These are phyloP conservation scores for Heteropelma amictum DNA, from an alignment of 2,888 invertebrate species.

Conservation along the genomic window DNA sequence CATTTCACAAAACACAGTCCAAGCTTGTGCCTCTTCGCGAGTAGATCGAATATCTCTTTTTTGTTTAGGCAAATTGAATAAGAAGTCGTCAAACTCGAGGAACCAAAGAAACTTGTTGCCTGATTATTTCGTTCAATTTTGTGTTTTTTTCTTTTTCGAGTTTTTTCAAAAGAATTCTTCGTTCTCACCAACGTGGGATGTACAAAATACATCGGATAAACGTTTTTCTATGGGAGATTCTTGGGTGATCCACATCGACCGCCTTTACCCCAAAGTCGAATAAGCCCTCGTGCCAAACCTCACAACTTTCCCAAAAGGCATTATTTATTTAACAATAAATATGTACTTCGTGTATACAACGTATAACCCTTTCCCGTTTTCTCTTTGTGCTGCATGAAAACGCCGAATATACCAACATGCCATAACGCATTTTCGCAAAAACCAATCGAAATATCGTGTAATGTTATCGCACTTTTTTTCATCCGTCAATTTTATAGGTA, in stretches of 20 bases:
- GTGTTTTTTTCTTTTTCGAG: too few species aligned
- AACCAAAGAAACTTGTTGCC: too few species aligned
- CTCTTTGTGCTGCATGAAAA: slow-evolving; percentile 46
- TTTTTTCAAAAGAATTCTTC: too few species aligned
- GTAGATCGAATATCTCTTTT: too few species aligned
- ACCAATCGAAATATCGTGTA: too few species aligned
- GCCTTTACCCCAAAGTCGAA: not conserved
- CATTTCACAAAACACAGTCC: too few species aligned
- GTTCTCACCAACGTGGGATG: too few species aligned
- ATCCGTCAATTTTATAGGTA: too few species aligned
- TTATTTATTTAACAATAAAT: slow-evolving; percentile 44
- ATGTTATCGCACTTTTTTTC: not conserved
- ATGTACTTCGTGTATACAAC: slow-evolving; percentile 15
- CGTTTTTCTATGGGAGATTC: not conserved
- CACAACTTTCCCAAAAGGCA: slow-evolving; percentile 55
- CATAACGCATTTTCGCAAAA: not conserved
- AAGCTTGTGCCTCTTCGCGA: too few species aligned
- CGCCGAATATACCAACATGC: slow-evolving; percentile 41
- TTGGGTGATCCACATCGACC: not conserved
- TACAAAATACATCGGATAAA: not conserved
- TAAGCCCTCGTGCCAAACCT: slow-evolving; percentile 26
- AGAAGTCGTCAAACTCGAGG: too few species aligned
- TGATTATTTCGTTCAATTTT: too few species aligned
- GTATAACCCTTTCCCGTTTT: not conserved
- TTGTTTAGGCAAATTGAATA: too few species aligned